Percentiles rank a stretch among this genome's conserved stretches.
These are phyloP conservation scores for Pantherophis alleghaniensis DNA, from an alignment of 2,797 vertebrate species.

Conservation along the genomic window DNA sequence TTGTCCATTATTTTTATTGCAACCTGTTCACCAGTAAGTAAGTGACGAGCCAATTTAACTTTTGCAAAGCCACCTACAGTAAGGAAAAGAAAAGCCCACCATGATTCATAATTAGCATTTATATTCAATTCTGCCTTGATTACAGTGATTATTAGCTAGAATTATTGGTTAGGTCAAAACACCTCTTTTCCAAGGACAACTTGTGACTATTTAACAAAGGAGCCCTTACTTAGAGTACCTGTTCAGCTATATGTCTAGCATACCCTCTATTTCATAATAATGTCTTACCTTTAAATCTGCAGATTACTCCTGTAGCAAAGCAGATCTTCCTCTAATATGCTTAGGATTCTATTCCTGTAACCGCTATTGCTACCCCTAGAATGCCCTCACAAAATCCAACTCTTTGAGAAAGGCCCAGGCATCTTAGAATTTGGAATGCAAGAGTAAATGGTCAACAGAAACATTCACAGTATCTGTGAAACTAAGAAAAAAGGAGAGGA, in stretches of 20 bases:
- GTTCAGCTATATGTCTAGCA: background rate
- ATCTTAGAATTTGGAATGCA: background rate
- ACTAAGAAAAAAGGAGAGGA: background rate
- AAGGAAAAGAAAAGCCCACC: background rate
- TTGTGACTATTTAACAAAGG: background rate
- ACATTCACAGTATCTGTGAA: background rate
- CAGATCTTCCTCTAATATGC: background rate
- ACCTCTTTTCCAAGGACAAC: background rate
- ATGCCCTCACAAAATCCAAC: background rate
- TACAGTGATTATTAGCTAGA: background rate
- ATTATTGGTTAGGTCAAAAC: background rate
- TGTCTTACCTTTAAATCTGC: background rate
- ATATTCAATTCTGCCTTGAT: rapidly evolving
- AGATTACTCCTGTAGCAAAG: background rate
- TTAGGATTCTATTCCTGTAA: background rate
- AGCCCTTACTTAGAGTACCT: background rate
- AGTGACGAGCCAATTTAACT: constrained; percentile 88
- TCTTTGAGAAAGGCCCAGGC: background rate
- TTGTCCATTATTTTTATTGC: constrained; percentile 98
- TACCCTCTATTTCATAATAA: background rate
- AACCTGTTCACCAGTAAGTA: constrained; percentile 90
- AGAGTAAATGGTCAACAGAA: background rate
- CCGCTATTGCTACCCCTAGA: background rate
- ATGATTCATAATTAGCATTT: rapidly evolving
- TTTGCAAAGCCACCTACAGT: constrained; percentile 92